phyloP scores from a whole-genome alignment of 2,888 invertebrate genomes.

The Strigamia crassipes region DNA sequence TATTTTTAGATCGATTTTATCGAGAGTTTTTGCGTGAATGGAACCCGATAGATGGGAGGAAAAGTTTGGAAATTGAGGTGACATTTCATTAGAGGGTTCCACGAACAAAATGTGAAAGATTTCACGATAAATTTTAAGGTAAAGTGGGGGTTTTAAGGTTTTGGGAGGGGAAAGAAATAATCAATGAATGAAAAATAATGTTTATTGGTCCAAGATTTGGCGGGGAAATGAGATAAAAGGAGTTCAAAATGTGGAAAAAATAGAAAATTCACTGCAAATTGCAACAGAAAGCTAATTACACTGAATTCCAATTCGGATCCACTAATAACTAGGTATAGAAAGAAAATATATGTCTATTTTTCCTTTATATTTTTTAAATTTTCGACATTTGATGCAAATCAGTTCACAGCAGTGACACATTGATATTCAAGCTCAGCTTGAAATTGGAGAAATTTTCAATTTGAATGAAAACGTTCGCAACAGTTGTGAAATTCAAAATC shows the following conservation, averaged over 20 bases:
- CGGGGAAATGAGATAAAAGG: not conserved
- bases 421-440: not conserved
- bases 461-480: slow-evolving; percentile 17
- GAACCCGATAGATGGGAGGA: not conserved
- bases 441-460: not conserved
- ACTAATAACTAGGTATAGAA: not conserved
- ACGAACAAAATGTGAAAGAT: not conserved
- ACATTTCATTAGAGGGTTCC: not conserved
- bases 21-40: not conserved
- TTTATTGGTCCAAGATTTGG: not conserved
- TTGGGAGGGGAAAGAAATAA: not conserved
- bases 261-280: not conserved
- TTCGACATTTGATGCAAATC: not conserved
- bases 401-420: not conserved
- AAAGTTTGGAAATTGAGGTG: not conserved
- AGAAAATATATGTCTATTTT: no score
- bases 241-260: not conserved
- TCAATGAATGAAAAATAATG: slow-evolving; percentile 17
- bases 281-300: not conserved
- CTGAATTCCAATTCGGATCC: not conserved
- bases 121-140: not conserved
- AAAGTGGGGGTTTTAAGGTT: not conserved
- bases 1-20: not conserved
- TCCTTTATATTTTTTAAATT: no score
- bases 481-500: slow-evolving; percentile 34